phyloP scores from a whole-genome alignment of 1,140 invertebrate species.

The Pseudomyrmex flavicornis region DNA sequence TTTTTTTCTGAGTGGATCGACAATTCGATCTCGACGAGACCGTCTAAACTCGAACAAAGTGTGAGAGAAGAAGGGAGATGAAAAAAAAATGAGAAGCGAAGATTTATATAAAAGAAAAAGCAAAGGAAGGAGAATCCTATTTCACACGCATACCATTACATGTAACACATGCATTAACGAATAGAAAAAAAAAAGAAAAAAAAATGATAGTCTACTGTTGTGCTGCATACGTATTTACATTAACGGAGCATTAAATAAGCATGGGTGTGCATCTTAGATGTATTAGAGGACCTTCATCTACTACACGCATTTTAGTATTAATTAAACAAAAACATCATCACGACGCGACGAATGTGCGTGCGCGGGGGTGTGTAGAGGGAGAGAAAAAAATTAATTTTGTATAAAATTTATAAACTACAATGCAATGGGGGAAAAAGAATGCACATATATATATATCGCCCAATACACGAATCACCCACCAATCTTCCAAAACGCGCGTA shows the following conservation, averaged over 20 bases:
- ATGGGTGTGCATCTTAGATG: slow-evolving; percentile 78
- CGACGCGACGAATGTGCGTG: slow-evolving; percentile 37
- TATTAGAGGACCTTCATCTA: slow-evolving; percentile 73
- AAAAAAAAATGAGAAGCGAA: too few species aligned
- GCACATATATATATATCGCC: too few species aligned
- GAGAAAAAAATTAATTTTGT: slow-evolving; percentile 2
- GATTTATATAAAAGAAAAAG: background rate
- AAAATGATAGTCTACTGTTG: slow-evolving; percentile 74
- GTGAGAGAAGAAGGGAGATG: background rate
- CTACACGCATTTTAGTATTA: slow-evolving; percentile 73
- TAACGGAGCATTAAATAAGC: slow-evolving; percentile 77
- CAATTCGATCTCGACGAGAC: slow-evolving; percentile 10
- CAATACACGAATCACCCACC: slow-evolving; percentile 30
- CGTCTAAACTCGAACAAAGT: slow-evolving; percentile 28
- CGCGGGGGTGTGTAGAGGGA: slow-evolving; percentile 24
- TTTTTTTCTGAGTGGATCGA: slow-evolving; percentile 13
- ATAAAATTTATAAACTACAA: too few species aligned
- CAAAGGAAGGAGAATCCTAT: slow-evolving; percentile 31
- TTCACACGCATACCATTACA: slow-evolving; percentile 54
- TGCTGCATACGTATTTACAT: slow-evolving; percentile 75
- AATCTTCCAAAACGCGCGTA: slow-evolving; percentile 45
- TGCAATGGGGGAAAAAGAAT: too few species aligned
- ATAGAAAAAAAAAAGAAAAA: slow-evolving; percentile 42
- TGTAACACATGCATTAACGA: slow-evolving; percentile 69
- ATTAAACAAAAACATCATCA: slow-evolving; percentile 59